These are phyloP conservation scores for Eulithis prunata DNA, from an alignment of 2,888 invertebrate genomes.

Conservation along the genomic window DNA sequence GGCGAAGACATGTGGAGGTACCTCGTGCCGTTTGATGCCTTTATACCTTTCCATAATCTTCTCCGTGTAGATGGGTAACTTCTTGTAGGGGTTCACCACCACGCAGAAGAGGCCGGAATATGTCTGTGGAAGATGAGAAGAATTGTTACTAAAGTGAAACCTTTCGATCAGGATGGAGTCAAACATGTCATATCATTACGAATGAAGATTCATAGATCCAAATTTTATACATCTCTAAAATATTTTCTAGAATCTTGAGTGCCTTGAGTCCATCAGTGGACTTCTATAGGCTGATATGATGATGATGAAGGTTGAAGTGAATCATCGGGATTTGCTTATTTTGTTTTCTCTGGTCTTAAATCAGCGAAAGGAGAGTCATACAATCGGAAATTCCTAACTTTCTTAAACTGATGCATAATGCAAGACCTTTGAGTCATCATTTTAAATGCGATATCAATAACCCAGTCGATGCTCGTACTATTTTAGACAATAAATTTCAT, in stretches of 20 bases:
- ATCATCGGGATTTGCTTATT: background rate
- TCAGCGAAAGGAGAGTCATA: background rate
- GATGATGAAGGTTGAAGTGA: background rate
- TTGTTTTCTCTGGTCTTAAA: background rate
- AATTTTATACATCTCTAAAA: too few species aligned
- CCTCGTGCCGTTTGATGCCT: constrained; percentile 99
- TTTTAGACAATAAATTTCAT: background rate
- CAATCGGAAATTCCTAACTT: constrained; percentile 4
- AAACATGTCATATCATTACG: too few species aligned
- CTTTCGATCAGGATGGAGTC: too few species aligned
- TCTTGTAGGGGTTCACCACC: constrained; percentile 99
- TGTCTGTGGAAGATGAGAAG: constrained; percentile 89
- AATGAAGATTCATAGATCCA: too few species aligned
- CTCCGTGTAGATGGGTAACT: constrained; percentile 99
- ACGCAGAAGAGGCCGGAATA: constrained; percentile 99
- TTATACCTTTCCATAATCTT: constrained; percentile 99
- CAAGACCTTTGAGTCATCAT: background rate
- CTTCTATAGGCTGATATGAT: too few species aligned
- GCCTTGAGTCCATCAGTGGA: too few species aligned
- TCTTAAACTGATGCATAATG: constrained; percentile 1
- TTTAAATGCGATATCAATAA: background rate
- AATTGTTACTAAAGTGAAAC: background rate
- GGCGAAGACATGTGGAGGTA: constrained; percentile 99
- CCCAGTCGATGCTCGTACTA: background rate
- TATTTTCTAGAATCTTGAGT: too few species aligned